These are phyloP conservation scores for Tragelaphus scriptus DNA, from an alignment of 2,113 vertebrate species.

Conservation along the genomic window DNA sequence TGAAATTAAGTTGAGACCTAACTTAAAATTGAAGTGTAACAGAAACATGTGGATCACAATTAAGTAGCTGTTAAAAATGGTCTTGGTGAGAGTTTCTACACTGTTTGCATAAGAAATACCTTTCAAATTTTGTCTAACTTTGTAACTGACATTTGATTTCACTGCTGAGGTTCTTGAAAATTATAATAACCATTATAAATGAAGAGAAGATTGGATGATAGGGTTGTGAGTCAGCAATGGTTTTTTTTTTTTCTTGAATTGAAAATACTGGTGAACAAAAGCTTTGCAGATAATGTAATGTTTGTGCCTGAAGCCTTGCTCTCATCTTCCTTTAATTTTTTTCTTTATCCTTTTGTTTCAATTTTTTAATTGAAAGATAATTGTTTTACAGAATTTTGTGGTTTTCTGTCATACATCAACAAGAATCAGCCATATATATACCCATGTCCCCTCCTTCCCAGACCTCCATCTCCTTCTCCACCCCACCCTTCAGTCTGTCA, in stretches of 20 bases:
- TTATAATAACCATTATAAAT: neutral
- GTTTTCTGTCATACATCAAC: neutral
- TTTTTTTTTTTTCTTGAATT: constrained; percentile 27
- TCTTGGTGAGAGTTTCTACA: neutral
- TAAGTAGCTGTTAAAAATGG: neutral
- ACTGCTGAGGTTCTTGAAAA: constrained; percentile 42
- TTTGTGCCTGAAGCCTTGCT: constrained; percentile 57
- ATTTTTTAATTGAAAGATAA: neutral
- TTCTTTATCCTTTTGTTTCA: neutral
- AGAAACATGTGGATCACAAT: neutral
- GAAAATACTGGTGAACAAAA: constrained; percentile 63
- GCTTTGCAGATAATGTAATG: constrained; percentile 56
- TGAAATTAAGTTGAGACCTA: neutral
- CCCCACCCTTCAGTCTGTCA: neutral
- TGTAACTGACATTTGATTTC: constrained; percentile 60
- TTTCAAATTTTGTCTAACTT: constrained; percentile 41
- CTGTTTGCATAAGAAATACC: neutral
- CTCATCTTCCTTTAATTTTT: constrained; percentile 49
- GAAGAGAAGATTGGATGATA: constrained; percentile 43
- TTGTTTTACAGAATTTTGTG: neutral
- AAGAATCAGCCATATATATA: neutral
- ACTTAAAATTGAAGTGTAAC: neutral
- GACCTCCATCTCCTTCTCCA: neutral
- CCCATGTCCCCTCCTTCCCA: neutral
- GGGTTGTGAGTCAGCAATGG: constrained; percentile 38